Evolutionary conservation across 2,797 vertebrate genomes (phyloP), one percentile per base, ranked within the genome.

Genomic region (Cryptoprocta ferox): DNA sequence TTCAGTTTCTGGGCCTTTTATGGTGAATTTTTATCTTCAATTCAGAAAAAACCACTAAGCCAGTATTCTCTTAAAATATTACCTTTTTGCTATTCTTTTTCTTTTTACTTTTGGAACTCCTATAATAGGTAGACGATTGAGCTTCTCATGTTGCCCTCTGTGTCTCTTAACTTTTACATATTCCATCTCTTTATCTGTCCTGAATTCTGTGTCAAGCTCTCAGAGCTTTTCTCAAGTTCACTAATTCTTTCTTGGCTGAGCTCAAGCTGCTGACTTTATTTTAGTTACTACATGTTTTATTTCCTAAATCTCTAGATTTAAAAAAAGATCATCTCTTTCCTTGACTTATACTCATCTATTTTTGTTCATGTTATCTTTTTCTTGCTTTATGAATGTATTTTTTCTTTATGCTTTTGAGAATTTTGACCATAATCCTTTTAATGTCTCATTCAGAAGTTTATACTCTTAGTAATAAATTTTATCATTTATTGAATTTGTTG

Each of bases 41-140:
- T 87, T 87, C 19, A 95, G 37, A 73, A 91, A 89, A 94, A 89
- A 91, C 66, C 2, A 65, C 21, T 59, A 80, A 71, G 32, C 28
- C 9, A 85, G 59, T 66, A 63, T 65, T 56, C 53, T 91, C 70
- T 91, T 71, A 37, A 87, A 91, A 83, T 73, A 65, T 32, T 84
- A 88, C 13, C 24, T 73, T 26, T 82, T 50, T 66, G 6, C n/a
- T 83, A 28, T 42, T 84, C 6, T 50, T 21, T 94, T 39, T 42
- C 61, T 35, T 70, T 68, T 10, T 61, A 5, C 35, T 90, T 90
- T 75, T 86, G 18, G 18, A 76, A 39, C 26, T 42, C 45, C 53
- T n/a, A 10, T 70, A 87, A 32, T 2, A 28, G 35, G 32, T 39
- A 37, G 2, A 5, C n/a, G 1, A 5, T 56, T 80, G 26, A 15